Evolutionary conservation across 2,888 invertebrate species (phyloP).

Genomic region (Fragum whitleyi): DNA sequence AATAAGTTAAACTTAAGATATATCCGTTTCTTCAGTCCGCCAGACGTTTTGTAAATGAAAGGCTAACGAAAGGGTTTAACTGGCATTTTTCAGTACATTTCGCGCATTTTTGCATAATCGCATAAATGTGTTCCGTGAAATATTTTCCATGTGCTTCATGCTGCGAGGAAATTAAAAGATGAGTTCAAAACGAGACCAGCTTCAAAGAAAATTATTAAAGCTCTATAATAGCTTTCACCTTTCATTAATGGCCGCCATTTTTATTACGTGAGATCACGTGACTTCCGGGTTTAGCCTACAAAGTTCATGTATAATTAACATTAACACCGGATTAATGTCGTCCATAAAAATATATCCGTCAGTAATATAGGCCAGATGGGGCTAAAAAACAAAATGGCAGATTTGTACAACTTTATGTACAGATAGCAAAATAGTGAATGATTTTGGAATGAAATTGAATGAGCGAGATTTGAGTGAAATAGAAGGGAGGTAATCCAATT

Average conservation of each 20-base stretch:
- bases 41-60: no score
- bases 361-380: neutral
- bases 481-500: no score
- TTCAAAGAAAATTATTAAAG: constrained; percentile 15
- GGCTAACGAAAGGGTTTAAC: neutral
- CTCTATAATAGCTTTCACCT: constrained; percentile 1
- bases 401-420: no score
- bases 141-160: neutral
- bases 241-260: constrained; percentile 9
- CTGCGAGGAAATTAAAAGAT: neutral
- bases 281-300: constrained; percentile 20
- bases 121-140: neutral
- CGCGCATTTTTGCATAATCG: neutral
- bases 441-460: no score
- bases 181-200: neutral
- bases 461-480: no score
- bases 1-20: no score
- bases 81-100: no score
- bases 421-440: no score
- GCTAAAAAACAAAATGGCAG: neutral
- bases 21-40: no score
- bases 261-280: constrained; percentile 10
- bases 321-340: neutral
- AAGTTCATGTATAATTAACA: constrained; percentile 7
- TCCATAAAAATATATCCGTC: neutral